phyloP scores from a whole-genome alignment of 2,888 invertebrate genomes.

The Acleris holmiana region DNA sequence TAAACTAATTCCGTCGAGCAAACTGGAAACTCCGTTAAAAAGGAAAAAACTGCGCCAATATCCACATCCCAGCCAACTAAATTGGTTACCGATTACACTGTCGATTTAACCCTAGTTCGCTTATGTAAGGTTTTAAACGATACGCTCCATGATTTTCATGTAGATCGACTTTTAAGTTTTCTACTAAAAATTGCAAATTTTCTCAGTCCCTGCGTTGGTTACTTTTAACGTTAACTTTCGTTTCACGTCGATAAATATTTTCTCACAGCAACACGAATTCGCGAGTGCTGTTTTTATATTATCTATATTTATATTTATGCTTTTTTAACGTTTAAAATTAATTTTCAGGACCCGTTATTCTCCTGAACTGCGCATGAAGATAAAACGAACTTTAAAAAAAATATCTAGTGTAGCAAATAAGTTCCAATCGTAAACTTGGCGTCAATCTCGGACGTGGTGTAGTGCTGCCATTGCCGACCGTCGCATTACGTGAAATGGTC shows the following conservation, averaged over 20 bases:
- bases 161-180: slow-evolving; percentile 25
- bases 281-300: neutral
- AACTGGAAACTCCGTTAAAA: slow-evolving; percentile 74
- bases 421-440: slow-evolving; percentile 63
- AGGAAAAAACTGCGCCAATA: slow-evolving; percentile 62
- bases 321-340: slow-evolving; percentile 54
- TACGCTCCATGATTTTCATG: slow-evolving; percentile 41
- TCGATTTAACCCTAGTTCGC: slow-evolving; percentile 63
- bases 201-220: neutral
- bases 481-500: slow-evolving; percentile 81
- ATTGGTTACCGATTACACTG: slow-evolving; percentile 77
- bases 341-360: slow-evolving; percentile 78
- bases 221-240: neutral
- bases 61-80: slow-evolving; percentile 66
- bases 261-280: neutral
- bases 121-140: slow-evolving; percentile 43
- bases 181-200: neutral
- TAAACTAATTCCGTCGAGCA: slow-evolving; percentile 80
- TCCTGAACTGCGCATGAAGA: slow-evolving; percentile 77
- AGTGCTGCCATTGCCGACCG: slow-evolving; percentile 60
- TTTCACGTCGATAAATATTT: neutral
- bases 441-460: slow-evolving; percentile 60
- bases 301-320: neutral
- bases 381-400: slow-evolving; percentile 62
- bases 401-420: slow-evolving; percentile 60